phyloP scores from a whole-genome alignment of 2,888 invertebrate genomes.

The Trilocha varians region DNA sequence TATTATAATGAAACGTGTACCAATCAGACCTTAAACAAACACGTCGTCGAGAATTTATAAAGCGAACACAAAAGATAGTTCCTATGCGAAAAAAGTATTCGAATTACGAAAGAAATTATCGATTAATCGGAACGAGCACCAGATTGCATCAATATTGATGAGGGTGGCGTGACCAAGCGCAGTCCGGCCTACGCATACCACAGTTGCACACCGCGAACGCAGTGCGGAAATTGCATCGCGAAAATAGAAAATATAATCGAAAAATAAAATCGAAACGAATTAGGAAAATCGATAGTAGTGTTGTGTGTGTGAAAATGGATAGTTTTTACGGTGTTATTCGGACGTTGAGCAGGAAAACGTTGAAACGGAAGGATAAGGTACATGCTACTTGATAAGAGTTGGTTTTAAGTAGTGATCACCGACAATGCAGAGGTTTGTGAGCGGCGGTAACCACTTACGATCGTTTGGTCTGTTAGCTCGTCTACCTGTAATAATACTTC shows the following conservation, averaged over 20 bases:
- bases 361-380: conserved; percentile 61
- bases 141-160: conserved; percentile 68
- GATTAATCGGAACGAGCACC: conserved; percentile 60
- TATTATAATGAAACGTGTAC: neutral
- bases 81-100: conserved; percentile 27
- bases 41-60: conserved; percentile 1
- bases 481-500: no score
- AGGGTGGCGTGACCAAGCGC: conserved; percentile 38
- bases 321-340: conserved; percentile 60
- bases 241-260: conserved; percentile 13
- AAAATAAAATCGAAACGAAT: neutral
- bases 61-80: conserved; percentile 4
- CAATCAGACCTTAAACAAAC: neutral
- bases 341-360: conserved; percentile 59
- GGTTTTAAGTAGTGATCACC: no score
- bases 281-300: neutral
- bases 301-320: conserved; percentile 39
- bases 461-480: no score
- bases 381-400: neutral
- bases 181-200: conserved; percentile 42
- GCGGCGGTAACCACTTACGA: no score
- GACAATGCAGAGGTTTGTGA: no score
- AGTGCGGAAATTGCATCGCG: conserved; percentile 37
- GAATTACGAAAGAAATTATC: conserved; percentile 46
- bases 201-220: conserved; percentile 52